Base-by-base conservation (phyloP, 2,797 vertebrate genomes). In the Tarsius wallacei region DNA sequence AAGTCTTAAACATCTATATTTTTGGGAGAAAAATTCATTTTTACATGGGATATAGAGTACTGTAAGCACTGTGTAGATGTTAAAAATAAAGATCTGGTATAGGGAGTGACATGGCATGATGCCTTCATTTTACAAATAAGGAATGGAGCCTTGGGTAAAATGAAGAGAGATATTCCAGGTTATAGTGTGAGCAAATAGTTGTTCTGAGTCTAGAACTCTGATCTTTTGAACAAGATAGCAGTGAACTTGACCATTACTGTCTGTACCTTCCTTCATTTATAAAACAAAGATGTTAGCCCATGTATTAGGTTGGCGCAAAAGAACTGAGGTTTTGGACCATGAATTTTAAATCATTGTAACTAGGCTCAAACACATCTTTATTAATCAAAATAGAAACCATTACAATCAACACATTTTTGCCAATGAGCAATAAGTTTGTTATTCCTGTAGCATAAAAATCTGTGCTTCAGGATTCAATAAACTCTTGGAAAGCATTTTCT, bases 1-100 rank as follows among this genome's bases (percentile, higher is more conserved):
- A 77, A 94, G 63, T 83, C 78, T 96, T 21, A 61, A 22, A 68
- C 73, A 31, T 93, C 33, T 96, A 4, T 68, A 73, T 73, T 96
- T 78, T 82, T 21, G 70, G 91, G 78, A 93, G 51, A 87, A 7
- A 74, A 53, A 42, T 87, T 59, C 31, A 87, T 84, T 96, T 94
- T 91, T 91, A 22, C 70, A 91, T 57, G 80, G 33, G 10, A 57
- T 42, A 26, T 13, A 84, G 26, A 33, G 31, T 92, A 90, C 9
- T 57, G 1, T 85, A 59, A 59, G 13, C 0, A 70, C 33, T 81
- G 0, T 81, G 31, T 70, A 85, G 66, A 73, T 93, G 11, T 87
- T 51, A 21, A 51, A 78, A 80, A n/a, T 74, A 71, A 76, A 94
- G 57, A 59, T 81, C 66, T 73, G 47, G n/a, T 91, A 31, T 15